These are phyloP conservation scores for Pristionchus fissidentatus DNA, from an alignment of 2,888 invertebrate genomes.

Conservation along the genomic window DNA sequence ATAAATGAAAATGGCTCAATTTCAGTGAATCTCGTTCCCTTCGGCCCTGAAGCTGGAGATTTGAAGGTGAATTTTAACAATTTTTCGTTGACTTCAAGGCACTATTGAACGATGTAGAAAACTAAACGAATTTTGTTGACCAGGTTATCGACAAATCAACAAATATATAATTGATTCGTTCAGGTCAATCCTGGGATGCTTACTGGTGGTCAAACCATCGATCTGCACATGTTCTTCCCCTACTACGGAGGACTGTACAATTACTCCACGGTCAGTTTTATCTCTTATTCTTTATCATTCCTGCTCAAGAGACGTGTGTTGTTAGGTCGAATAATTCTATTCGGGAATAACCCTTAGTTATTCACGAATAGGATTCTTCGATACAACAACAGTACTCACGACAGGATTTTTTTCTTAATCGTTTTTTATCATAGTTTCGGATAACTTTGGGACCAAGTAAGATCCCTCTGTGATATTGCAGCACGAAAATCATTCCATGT, in stretches of 20 bases:
- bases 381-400: too few species aligned
- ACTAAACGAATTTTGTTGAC: background rate
- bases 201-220: constrained; percentile 73
- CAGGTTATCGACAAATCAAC: background rate
- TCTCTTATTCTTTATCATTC: background rate
- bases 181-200: constrained; percentile 68
- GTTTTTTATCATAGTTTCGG: too few species aligned
- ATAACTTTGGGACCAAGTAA: too few species aligned
- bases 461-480: too few species aligned
- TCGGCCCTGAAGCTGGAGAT: constrained; percentile 74
- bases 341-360: too few species aligned
- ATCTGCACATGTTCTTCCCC: constrained; percentile 74
- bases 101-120: too few species aligned
- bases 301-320: too few species aligned
- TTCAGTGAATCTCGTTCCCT: constrained; percentile 70
- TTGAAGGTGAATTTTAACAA: constrained; percentile 52
- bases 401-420: too few species aligned
- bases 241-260: constrained; percentile 75
- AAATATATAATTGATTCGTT: constrained; percentile 8
- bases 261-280: constrained; percentile 69
- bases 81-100: background rate
- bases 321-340: too few species aligned
- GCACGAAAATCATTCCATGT: too few species aligned
- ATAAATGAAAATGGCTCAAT: background rate
- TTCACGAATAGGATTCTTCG: too few species aligned